Evolutionary conservation across 2,113 vertebrate species (phyloP).

Genomic region (Otolemur garnettii): DNA sequence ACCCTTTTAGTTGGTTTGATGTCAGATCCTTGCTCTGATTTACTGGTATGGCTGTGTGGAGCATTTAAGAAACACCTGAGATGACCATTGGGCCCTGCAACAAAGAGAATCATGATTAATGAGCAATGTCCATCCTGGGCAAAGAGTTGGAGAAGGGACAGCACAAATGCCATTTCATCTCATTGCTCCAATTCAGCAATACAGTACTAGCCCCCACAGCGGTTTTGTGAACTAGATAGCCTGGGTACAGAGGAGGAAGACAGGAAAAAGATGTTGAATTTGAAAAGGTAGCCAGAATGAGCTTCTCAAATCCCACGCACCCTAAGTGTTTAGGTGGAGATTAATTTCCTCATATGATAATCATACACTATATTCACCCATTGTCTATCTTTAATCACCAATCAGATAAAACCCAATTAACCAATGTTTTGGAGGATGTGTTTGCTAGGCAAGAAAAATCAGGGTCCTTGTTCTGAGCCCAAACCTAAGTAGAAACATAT

Average conservation of each 20-base stretch:
- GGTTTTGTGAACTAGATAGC: neutral
- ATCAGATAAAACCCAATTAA: conserved; percentile 11
- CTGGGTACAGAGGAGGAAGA: neutral
- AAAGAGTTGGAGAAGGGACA: neutral
- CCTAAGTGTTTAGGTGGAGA: neutral
- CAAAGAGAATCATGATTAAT: neutral
- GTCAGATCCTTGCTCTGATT: neutral
- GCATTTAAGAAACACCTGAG: neutral
- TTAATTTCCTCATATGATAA: neutral
- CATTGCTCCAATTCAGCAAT: neutral
- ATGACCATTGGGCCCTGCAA: too few species aligned
- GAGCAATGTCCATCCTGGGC: neutral
- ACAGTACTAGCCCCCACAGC: neutral
- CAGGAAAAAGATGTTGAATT: neutral
- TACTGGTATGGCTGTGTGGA: neutral
- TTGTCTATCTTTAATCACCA: neutral
- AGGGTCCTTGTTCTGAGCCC: neutral
- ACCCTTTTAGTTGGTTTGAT: neutral
- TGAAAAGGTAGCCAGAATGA: conserved; percentile 6
- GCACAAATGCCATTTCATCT: neutral
- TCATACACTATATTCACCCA: neutral
- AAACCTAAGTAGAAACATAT: neutral
- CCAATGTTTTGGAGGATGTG: neutral
- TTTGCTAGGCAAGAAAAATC: neutral
- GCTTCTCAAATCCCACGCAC: neutral